Evolutionary conservation across 2,797 vertebrate species (phyloP), one percentile per base, ranked within the genome.

Genomic region (Pipistrellus kuhlii): DNA sequence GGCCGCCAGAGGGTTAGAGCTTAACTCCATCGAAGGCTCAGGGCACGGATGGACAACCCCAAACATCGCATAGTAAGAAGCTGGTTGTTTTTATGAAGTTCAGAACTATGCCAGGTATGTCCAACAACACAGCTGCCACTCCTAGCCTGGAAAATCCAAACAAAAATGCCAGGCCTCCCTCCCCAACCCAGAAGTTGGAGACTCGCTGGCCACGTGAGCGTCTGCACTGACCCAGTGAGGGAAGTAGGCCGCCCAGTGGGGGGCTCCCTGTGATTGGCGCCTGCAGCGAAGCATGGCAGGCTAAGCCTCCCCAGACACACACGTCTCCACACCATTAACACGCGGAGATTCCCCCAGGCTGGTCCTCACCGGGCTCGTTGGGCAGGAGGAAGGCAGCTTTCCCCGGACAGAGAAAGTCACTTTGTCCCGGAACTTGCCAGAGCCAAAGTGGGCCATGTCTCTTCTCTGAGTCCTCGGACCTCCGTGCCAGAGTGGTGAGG

Each of bases 291-390:
- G 93, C 84, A 30, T 94, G 89, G 89, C 76, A 6, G 95, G 81
- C 90, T 41, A 71, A 62, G 94, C 90, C 95, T 87, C 94, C 91
- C 69, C 71, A 90, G 96, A 90, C 88, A 77, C 87, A 95, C 93
- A 91, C 77, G 82, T 92, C 96, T 96, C 91, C 94, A 95, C 85
- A 25, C 91, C 93, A 96, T 95, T 96, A 96, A 95, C 91, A 21
- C 76, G 88, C 27, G 0, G 35, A 84, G 92, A 94, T 94, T 96
- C 88, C 96, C 89, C 84, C 20, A 55, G 78, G 75, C 91, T 83
- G 75, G 82, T 57, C 57, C 73, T 64, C 68, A 17, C 55, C 78
- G 80, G 87, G 73, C 73, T 96, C 91, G 95, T 18, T 81, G 90
- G 90, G 80, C 57, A 72, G 75, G n/a, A 94, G 71, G 41, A 80